phyloP scores from a whole-genome alignment of 2,113 vertebrate genomes.

The Sterrhoptilus dennistouni region DNA sequence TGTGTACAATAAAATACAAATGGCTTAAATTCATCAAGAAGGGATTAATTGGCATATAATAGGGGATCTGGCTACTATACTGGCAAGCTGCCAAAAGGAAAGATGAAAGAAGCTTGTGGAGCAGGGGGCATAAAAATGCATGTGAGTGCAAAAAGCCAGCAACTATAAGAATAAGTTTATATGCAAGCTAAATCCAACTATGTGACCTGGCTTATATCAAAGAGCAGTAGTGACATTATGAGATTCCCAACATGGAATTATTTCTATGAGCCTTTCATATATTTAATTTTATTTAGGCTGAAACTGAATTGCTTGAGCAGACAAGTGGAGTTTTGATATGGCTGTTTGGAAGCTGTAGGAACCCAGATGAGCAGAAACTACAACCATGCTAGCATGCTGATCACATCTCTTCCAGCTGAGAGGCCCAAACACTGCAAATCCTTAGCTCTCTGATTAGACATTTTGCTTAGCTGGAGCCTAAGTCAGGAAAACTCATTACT shows the following conservation, averaged over 20 bases:
- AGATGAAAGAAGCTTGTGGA: constrained; percentile 22
- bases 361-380: background rate
- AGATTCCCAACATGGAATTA: background rate
- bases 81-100: constrained; percentile 44
- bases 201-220: background rate
- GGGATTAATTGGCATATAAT: constrained; percentile 62
- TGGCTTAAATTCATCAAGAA: constrained; percentile 62
- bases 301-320: background rate
- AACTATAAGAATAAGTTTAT: background rate
- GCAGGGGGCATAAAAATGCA: background rate
- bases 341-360: background rate
- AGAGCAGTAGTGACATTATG: background rate
- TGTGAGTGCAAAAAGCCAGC: background rate
- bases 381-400: background rate
- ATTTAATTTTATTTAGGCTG: constrained; percentile 13
- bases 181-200: background rate
- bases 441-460: background rate
- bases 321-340: background rate
- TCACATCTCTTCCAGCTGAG: background rate
- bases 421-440: background rate
- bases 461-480: background rate
- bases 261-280: background rate
- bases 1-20: constrained; percentile 51
- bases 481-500: constrained; percentile 33
- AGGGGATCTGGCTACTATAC: constrained; percentile 29